Base-by-base conservation (phyloP, 2,797 vertebrate genomes). In the Ceyx erithaca region DNA sequence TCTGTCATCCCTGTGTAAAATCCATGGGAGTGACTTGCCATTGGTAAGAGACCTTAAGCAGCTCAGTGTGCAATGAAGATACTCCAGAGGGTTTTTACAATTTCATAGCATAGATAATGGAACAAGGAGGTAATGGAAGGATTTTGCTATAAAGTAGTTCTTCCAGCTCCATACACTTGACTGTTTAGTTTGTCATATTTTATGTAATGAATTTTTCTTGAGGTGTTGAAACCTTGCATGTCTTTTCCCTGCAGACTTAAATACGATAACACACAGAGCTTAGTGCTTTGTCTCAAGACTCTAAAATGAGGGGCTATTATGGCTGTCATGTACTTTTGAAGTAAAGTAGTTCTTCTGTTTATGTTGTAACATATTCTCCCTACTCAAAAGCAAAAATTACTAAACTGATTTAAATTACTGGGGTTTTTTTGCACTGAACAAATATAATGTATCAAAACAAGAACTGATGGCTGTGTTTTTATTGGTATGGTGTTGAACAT, bases 181-280 rank as follows among this genome's bases (percentile, higher is more conserved):
- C 91, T 93, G 94, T 97, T 97, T 97, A 84, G 86, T 95, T 89
- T 96, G 28, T 55, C 93, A 87, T 30, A 68, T 92, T 68, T 76
- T 90, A 70, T 85, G 72, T 79, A 95, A 92, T 62, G 93, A 48
- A 83, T 90, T 93, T 97, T 95, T 94, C 93, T 93, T 77, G 95
- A 96, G 80, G 89, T 94, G 86, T 96, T 96, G 90, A 95, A 96
- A 93, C 73, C 83, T 87, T 63, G 90, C 87, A 73, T 90, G 55
- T 89, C 31, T 68, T 92, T 85, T 75, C 90, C 59, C 61, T 88
- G 45, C 63, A 95, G 80, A 86, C 72, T 92, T 87, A 80, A 62
- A 71, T 90, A 35, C 62, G 73, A 76, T 86, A 54, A 90, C 69
- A 94, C 14, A 70, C 9, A 81, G 86, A 80, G 57, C 23, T 49